A percentile compares a stretch with the other conserved stretches of the same genome.
phyloP scores from a whole-genome alignment of 2,113 vertebrate species.

The Callipepla squamata region DNA sequence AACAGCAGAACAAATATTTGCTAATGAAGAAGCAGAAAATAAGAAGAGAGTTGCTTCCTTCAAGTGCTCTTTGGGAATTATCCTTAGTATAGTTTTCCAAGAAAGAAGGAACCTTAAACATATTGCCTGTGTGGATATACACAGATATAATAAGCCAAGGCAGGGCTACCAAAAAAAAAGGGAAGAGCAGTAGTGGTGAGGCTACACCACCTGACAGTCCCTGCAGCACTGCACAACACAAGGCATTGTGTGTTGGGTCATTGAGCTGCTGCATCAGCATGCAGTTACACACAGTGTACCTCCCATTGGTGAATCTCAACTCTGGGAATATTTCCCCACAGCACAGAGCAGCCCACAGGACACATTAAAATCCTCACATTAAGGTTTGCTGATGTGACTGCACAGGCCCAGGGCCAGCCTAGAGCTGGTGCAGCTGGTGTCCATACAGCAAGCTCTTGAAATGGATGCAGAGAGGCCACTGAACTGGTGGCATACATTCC shows the following conservation, averaged over 20 bases:
- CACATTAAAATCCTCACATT: neutral
- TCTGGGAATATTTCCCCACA: neutral
- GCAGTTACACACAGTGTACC: neutral
- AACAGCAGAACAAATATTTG: neutral
- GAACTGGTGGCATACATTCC: neutral
- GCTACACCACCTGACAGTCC: neutral
- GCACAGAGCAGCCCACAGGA: neutral
- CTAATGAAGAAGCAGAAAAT: neutral
- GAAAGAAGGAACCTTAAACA: neutral
- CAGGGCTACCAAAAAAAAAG: neutral
- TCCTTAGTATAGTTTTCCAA: neutral
- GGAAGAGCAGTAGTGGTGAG: neutral
- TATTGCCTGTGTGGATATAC: neutral
- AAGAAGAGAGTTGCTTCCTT: neutral
- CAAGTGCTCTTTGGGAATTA: neutral
- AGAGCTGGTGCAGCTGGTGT: neutral
- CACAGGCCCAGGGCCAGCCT: neutral
- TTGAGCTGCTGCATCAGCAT: neutral
- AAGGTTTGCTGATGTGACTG: neutral
- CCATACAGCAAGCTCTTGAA: neutral
- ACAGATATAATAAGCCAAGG: neutral
- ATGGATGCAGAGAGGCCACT: neutral
- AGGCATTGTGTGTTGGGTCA: neutral
- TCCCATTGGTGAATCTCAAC: neutral
- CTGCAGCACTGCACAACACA: neutral